These are phyloP conservation scores for Eumerus sabulonum DNA, from an alignment of 2,888 invertebrate genomes.

Conservation along the genomic window DNA sequence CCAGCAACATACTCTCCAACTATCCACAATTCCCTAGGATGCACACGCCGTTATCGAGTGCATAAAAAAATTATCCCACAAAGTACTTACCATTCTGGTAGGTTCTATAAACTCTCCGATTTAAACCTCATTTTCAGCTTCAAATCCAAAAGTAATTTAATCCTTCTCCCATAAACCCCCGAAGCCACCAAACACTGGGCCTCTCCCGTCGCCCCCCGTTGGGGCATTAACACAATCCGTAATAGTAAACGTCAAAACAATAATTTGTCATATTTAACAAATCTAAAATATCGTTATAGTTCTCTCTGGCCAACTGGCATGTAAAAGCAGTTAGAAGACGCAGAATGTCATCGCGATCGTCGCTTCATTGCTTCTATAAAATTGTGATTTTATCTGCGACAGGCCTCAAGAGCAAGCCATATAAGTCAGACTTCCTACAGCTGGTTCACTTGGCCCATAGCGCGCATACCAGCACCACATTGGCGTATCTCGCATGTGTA, in stretches of 20 bases:
- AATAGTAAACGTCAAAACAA: conserved; percentile 58
- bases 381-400: conserved; percentile 58
- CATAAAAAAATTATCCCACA: too few species aligned
- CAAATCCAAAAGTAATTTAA: too few species aligned
- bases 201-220: neutral
- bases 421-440: conserved; percentile 46
- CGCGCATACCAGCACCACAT: neutral
- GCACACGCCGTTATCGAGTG: too few species aligned
- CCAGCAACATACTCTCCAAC: too few species aligned
- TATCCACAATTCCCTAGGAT: too few species aligned
- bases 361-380: conserved; percentile 61
- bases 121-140: too few species aligned
- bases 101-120: too few species aligned
- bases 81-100: too few species aligned
- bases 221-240: conserved; percentile 18
- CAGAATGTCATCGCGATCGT: conserved; percentile 40
- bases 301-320: conserved; percentile 13
- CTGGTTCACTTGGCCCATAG: conserved; percentile 41
- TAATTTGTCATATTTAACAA: conserved; percentile 64
- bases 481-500: conserved; percentile 17
- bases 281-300: conserved; percentile 56
- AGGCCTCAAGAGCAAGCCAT: conserved; percentile 33
- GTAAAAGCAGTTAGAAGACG: conserved; percentile 19
- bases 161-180: conserved; percentile 24
- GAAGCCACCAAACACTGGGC: conserved; percentile 2